Evolutionary conservation across 2,888 invertebrate genomes (phyloP), one percentile per base, ranked within the genome.

Genomic region (Halocaridina rubra): DNA sequence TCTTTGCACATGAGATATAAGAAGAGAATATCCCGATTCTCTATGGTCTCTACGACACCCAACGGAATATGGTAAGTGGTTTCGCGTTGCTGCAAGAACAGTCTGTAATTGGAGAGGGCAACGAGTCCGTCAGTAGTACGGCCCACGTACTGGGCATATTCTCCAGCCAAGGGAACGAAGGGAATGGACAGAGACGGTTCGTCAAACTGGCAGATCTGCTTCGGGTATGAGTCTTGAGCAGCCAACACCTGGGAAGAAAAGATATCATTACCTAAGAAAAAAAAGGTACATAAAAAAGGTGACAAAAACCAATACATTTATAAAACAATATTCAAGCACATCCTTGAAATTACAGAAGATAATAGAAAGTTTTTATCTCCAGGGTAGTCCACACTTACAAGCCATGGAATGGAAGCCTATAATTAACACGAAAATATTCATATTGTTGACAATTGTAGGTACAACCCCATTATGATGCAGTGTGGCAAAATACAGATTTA

Each of bases 1-100:
- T 98, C 97, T 91, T 98, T 98, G 92, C 97, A 97, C 88, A 94
- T 94, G 85, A 98, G 93, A 89, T 96, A 93, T 88, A 98, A 92
- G 91, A 94, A 95, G 91, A 96, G 95, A 88, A 97, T 93, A 89
- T 98, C 98, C 85, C 96, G 93, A 84, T 95, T 94, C 91, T 98
- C 98, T 75, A 96, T 93, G 22, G 79, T 61, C 61, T 88, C 88
- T 10, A 88, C 57, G 39, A 85, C 81, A 0, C 86, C 86, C 22
- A 87, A 80, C 24, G 88, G 88, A 39, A 88, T 71, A 53, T 86
- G 81, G 80, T 86, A 77, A 53, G 78, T 80, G 5, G 81, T 81
- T 22, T 85, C 81, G 13, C 87, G 77, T 71, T 87, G 84, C 78
- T 86, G 88, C 46, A 88, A 59, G 59, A 84, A 79, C 4, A 86